These are phyloP conservation scores for Lynx canadensis DNA, from an alignment of 2,113 vertebrate species.

Conservation along the genomic window DNA sequence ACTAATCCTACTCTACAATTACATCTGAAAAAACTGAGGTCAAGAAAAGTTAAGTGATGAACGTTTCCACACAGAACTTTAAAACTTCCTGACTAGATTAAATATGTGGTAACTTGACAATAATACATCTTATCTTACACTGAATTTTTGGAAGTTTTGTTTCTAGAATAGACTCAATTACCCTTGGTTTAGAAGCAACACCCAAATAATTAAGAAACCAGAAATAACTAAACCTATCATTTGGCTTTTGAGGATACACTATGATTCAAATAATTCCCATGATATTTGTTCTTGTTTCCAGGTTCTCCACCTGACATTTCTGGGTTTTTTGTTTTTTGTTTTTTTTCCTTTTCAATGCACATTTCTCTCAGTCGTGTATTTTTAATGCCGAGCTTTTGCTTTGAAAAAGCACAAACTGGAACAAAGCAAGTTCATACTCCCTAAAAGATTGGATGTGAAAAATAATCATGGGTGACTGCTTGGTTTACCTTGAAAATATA, in stretches of 20 bases:
- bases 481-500: constrained; percentile 70
- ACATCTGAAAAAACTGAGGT: not conserved
- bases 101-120: not conserved
- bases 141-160: not conserved
- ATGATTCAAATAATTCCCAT: not conserved
- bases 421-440: constrained; percentile 59
- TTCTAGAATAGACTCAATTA: not conserved
- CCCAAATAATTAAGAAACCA: not conserved
- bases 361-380: not conserved
- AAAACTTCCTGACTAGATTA: not conserved
- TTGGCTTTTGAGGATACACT: not conserved
- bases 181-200: not conserved
- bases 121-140: not conserved
- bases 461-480: constrained; percentile 70
- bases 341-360: not conserved
- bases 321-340: not conserved
- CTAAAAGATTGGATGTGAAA: constrained; percentile 65
- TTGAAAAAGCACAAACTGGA: constrained; percentile 49
- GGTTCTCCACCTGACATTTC: not conserved
- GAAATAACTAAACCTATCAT: not conserved
- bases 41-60: not conserved
- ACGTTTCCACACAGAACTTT: not conserved
- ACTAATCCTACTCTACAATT: not conserved
- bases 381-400: constrained; percentile 54
- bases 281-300: not conserved